Evolutionary conservation across 2,113 vertebrate species (phyloP).

Genomic region (Strix aluco): DNA sequence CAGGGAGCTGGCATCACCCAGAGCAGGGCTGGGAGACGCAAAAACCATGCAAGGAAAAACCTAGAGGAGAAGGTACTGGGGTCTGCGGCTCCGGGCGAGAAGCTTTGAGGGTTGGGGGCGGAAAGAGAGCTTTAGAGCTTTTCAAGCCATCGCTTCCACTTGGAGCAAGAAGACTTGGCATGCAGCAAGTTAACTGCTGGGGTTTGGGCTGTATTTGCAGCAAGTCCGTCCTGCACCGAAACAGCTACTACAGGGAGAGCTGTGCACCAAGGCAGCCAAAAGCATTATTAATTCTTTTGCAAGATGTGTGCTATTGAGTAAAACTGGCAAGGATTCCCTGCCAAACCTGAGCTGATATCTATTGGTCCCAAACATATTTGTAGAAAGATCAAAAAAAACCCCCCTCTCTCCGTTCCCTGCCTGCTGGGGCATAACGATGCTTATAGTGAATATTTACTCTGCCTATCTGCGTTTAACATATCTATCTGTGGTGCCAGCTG

Average conservation of each 20-base stretch:
- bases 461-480: rapidly evolving
- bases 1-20: neutral
- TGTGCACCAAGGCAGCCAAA: neutral
- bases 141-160: neutral
- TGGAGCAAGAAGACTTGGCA: neutral
- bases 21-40: neutral
- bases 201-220: neutral
- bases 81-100: neutral
- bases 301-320: rapidly evolving
- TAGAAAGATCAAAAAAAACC: neutral
- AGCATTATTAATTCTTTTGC: neutral
- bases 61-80: neutral
- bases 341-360: neutral
- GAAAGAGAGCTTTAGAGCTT: neutral
- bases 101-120: rapidly evolving
- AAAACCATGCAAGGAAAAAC: neutral
- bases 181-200: neutral
- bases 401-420: neutral
- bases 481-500: neutral
- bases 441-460: neutral
- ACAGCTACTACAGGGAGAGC: neutral
- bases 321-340: neutral
- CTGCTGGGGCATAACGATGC: neutral
- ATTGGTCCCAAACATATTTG: neutral
- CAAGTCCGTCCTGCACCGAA: neutral